Conservation (phyloP, 2,888 invertebrate genomes). For the Lypha dubia region DNA sequence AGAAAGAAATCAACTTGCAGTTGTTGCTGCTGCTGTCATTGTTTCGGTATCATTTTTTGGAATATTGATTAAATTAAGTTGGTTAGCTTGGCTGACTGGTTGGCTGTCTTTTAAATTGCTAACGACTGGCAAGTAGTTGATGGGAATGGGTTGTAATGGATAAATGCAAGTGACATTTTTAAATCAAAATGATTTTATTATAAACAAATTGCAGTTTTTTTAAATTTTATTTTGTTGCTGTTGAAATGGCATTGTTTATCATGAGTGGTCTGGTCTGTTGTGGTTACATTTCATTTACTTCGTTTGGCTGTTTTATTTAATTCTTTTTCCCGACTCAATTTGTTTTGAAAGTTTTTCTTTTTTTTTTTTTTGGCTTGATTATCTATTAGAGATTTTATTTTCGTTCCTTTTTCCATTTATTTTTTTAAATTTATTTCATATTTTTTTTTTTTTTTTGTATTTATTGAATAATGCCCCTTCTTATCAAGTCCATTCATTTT, state of each 20-base stretch:
- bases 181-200: constrained; percentile 61
- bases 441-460: neutral
- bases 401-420: neutral
- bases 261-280: constrained; percentile 2
- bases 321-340: constrained; percentile 1
- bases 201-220: constrained; percentile 34
- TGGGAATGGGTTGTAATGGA: constrained; percentile 21
- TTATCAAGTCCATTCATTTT: constrained; percentile 34
- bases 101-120: constrained; percentile 2
- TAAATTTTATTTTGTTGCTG: neutral
- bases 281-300: constrained; percentile 50
- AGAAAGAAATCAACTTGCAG: constrained; percentile 10
- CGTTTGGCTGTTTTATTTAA: constrained; percentile 13
- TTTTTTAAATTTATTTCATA: neutral
- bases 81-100: no score
- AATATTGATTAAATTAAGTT: constrained; percentile 43
- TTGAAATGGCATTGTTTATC: constrained; percentile 16
- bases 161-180: constrained; percentile 51
- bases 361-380: neutral
- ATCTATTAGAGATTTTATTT: constrained; percentile 3
- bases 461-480: constrained; percentile 30
- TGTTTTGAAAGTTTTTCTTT: constrained; percentile 9
- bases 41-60: constrained; percentile 31
- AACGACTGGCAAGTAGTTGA: neutral
- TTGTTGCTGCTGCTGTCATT: constrained; percentile 7